These are phyloP conservation scores for Chrysoperla carnea DNA, from an alignment of 1,140 invertebrate genomes.

Conservation along the genomic window DNA sequence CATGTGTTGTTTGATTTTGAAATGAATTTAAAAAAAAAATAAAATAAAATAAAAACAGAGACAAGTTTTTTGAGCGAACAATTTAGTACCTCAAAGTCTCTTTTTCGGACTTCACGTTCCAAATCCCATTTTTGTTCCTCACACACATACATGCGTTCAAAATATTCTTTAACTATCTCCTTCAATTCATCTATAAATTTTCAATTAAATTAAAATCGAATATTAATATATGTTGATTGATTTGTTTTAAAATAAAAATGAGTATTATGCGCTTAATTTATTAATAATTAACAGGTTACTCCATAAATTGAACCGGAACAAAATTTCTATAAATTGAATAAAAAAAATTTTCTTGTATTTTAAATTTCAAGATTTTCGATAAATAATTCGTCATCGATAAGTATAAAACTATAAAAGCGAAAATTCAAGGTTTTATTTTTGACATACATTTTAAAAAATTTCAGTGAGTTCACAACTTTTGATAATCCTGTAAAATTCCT, in stretches of 20 bases:
- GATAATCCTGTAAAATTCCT: too few species aligned
- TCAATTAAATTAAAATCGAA: conserved; percentile 19
- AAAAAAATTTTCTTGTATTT: too few species aligned
- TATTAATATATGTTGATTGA: neutral
- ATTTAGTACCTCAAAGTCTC: conserved; percentile 87
- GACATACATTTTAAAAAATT: too few species aligned
- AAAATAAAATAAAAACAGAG: neutral
- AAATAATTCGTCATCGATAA: too few species aligned
- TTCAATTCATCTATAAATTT: conserved; percentile 48
- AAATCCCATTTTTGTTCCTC: conserved; percentile 99
- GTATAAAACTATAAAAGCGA: too few species aligned
- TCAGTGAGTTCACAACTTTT: too few species aligned
- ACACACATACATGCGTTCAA: conserved; percentile 86
- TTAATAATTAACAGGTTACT: neutral
- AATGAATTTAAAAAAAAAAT: conserved; percentile 1
- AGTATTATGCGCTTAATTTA: neutral
- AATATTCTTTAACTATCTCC: conserved; percentile 86
- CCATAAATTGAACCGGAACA: too few species aligned
- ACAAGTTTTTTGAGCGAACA: neutral
- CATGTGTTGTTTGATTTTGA: too few species aligned
- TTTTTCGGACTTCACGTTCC: conserved; percentile 96
- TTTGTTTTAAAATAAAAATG: too few species aligned
- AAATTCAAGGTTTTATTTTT: too few species aligned
- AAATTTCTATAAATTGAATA: too few species aligned
- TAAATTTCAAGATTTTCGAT: too few species aligned